Evolutionary conservation across 2,113 vertebrate species (phyloP).

Genomic region (pig (Sus scrofa)): T2T-Sscrofa CM000826.6:19219501-19220000

Average conservation of each 20-base stretch:
- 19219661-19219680: neutral
- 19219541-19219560: neutral
- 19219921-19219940: neutral
- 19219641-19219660: neutral
- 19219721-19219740: neutral
- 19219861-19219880: neutral
- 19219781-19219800: neutral
- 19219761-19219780: neutral
- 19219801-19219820: neutral
- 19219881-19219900: neutral
- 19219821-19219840: neutral
- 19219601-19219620: neutral
- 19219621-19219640: neutral
- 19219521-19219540: neutral
- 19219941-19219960: neutral
- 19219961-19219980: neutral
- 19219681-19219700: neutral
- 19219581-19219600: neutral
- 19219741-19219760: neutral
- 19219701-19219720: neutral
- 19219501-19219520: neutral
- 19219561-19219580: neutral
- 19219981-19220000: neutral
- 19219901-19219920: neutral
- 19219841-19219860: neutral